These are phyloP conservation scores for Corythoichthys haematopterus DNA, from an alignment of 2,113 vertebrate genomes.

Conservation along the genomic window DNA sequence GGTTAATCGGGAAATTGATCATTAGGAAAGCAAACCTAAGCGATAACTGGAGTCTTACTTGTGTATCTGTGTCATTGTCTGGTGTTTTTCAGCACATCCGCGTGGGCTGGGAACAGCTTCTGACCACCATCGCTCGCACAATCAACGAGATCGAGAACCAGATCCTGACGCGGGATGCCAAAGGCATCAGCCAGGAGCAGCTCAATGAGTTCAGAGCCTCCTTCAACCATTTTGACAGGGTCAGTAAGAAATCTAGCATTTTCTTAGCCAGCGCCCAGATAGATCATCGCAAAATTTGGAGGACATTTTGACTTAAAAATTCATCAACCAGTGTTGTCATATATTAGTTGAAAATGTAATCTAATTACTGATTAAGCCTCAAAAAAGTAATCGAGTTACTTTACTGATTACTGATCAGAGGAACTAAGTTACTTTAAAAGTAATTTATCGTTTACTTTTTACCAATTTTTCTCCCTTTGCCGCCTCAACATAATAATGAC, in stretches of 20 bases:
- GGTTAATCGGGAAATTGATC: no score
- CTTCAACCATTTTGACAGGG: constrained; percentile 99
- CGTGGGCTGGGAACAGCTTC: constrained; percentile 97
- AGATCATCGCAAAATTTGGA: no score
- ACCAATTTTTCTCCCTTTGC: no score
- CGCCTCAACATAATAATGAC: no score
- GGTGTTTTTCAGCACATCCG: constrained; percentile 83
- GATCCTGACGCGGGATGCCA: constrained; percentile 96
- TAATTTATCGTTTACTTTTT: no score
- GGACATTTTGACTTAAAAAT: no score
- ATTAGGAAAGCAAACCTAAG: not conserved
- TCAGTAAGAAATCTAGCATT: constrained; percentile 62
- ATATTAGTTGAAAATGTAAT: no score
- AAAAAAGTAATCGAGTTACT: no score
- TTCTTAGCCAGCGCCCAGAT: not conserved
- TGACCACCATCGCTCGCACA: constrained; percentile 96
- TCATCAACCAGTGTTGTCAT: no score
- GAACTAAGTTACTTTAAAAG: no score
- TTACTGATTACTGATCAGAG: no score
- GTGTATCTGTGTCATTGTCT: not conserved
- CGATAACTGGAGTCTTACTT: not conserved
- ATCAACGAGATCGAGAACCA: constrained; percentile 99
- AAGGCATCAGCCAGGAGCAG: constrained; percentile 98
- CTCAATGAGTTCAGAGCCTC: constrained; percentile 97
- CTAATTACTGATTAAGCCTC: no score